Percentiles rank a stretch among this genome's conserved stretches.
Conservation (phyloP, 2,113 vertebrate species). For the Lagopus leucura region DNA sequence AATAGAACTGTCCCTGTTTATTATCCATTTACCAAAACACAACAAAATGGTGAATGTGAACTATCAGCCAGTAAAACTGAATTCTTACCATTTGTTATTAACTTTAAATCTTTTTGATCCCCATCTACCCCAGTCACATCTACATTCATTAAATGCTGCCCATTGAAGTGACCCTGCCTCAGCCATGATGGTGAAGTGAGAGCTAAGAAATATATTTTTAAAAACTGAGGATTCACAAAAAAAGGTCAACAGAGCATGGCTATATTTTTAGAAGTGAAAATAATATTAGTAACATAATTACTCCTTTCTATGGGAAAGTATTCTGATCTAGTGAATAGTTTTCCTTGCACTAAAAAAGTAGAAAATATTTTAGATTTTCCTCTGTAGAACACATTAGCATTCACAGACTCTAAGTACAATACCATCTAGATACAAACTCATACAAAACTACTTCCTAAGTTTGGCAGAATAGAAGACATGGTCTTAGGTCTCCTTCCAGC, state of each 20-base stretch:
- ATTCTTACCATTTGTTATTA: not conserved
- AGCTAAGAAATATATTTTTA: not conserved
- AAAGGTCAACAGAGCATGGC: not conserved
- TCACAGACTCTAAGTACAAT: not conserved
- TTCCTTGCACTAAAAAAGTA: not conserved
- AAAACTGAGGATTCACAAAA: not conserved
- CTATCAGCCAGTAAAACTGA: not conserved
- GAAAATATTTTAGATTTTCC: not conserved
- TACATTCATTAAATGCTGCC: not conserved
- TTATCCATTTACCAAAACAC: not conserved
- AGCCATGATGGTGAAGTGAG: not conserved
- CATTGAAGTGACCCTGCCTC: not conserved
- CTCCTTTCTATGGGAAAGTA: not conserved
- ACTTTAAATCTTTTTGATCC: not conserved
- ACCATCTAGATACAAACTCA: not conserved
- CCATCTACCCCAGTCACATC: not conserved
- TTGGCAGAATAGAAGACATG: not conserved
- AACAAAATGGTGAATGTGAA: not conserved
- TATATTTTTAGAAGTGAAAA: not conserved
- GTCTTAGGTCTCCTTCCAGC: accelerated
- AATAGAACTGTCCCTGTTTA: not conserved
- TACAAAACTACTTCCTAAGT: not conserved
- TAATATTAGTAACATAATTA: not conserved
- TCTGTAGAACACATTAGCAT: not conserved
- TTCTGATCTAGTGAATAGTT: not conserved